Percentiles rank a stretch among this genome's conserved stretches.
Evolutionary conservation across 2,888 invertebrate genomes (phyloP).

Genomic region (Agrotis puta): DNA sequence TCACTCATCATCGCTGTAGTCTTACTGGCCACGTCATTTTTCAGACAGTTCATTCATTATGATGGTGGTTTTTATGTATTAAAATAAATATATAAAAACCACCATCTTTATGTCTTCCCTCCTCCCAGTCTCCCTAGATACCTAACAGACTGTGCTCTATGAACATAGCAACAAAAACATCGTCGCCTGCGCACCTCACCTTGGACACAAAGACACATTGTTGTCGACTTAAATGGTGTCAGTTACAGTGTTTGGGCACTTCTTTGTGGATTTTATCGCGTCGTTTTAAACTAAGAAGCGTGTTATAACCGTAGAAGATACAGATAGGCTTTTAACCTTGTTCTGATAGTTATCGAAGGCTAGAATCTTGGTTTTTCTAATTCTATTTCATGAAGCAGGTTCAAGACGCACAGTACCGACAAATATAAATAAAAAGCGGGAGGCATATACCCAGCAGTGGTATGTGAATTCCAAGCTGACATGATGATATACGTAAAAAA

Average conservation of each 20-base stretch:
- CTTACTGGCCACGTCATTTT: background rate
- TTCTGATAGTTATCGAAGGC: background rate
- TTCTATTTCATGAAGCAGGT: too few species aligned
- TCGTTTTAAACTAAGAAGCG: slow-evolving; percentile 14
- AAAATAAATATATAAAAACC: too few species aligned
- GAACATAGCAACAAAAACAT: slow-evolving; percentile 27
- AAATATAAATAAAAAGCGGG: too few species aligned
- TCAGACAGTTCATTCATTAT: background rate
- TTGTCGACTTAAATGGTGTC: slow-evolving; percentile 58
- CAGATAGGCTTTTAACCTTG: background rate
- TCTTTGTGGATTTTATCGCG: slow-evolving; percentile 19
- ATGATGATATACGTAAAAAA: too few species aligned
- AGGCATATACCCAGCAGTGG: too few species aligned
- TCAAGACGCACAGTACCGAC: too few species aligned
- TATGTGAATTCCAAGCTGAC: too few species aligned
- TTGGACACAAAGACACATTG: slow-evolving; percentile 59
- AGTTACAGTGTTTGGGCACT: slow-evolving; percentile 32
- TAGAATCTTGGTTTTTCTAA: background rate
- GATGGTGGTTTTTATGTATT: too few species aligned
- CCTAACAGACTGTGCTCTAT: slow-evolving; percentile 6
- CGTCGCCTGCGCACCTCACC: slow-evolving; percentile 45
- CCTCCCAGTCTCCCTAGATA: slow-evolving; percentile 1
- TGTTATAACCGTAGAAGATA: background rate
- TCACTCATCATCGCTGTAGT: too few species aligned
- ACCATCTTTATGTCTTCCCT: too few species aligned